Evolutionary conservation across 2,797 vertebrate genomes (phyloP).

Genomic region (Hipposideros larvatus): DNA sequence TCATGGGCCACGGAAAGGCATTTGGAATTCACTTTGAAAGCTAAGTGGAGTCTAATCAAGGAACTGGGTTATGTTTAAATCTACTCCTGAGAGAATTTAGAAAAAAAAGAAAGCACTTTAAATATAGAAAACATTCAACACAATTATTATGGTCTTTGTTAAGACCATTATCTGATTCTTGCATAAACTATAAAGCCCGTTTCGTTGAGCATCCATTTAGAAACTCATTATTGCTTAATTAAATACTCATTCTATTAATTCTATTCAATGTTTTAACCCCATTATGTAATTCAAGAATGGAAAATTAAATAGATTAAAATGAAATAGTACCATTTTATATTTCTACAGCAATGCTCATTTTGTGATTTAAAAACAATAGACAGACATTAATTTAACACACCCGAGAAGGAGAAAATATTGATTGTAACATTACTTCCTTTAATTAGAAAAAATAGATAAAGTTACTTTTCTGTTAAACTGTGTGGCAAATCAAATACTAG

Average conservation of each 20-base stretch:
- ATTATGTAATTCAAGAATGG: conserved; percentile 81
- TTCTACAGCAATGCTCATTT: conserved; percentile 75
- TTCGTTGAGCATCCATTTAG: conserved; percentile 81
- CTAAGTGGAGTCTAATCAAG: conserved; percentile 51
- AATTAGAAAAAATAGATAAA: conserved; percentile 77
- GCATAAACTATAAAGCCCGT: conserved; percentile 77
- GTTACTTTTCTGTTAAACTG: conserved; percentile 73
- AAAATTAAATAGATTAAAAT: conserved; percentile 82
- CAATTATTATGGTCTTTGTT: conserved; percentile 76
- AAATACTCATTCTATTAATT: conserved; percentile 85
- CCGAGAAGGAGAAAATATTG: conserved; percentile 65
- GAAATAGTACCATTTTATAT: conserved; percentile 80
- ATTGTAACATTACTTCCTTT: conserved; percentile 73
- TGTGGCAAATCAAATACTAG: conserved; percentile 64
- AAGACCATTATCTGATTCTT: conserved; percentile 81
- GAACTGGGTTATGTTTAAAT: conserved; percentile 65
- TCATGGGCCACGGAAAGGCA: background rate
- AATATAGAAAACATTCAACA: conserved; percentile 75
- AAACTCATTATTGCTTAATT: conserved; percentile 84
- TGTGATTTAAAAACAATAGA: conserved; percentile 82
- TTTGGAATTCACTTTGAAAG: conserved; percentile 36
- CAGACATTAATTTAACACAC: conserved; percentile 76
- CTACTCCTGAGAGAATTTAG: conserved; percentile 61
- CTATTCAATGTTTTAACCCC: conserved; percentile 82
- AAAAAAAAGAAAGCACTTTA: conserved; percentile 71